These are phyloP conservation scores for Pachypeltis micranthus DNA, from an alignment of 1,140 invertebrate genomes.

Conservation along the genomic window DNA sequence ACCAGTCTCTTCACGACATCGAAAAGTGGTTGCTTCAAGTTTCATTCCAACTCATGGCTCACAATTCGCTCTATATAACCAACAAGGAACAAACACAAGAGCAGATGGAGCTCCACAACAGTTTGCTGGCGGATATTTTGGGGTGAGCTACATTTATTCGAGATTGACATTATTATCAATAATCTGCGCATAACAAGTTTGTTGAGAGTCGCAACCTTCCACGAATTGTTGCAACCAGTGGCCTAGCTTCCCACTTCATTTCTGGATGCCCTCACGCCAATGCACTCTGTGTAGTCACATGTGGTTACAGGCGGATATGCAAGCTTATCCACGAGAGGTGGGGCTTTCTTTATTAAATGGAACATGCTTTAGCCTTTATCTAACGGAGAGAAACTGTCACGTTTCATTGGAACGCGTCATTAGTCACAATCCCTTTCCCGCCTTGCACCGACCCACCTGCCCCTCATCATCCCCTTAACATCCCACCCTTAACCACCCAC, in stretches of 20 bases:
- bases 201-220: neutral
- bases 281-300: too few species aligned
- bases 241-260: neutral
- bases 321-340: too few species aligned
- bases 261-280: too few species aligned
- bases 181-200: neutral
- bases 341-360: too few species aligned
- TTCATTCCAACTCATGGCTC: slow-evolving; percentile 90
- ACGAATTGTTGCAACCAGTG: neutral
- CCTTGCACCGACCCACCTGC: too few species aligned
- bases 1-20: slow-evolving; percentile 78
- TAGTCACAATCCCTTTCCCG: too few species aligned
- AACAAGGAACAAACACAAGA: slow-evolving; percentile 82
- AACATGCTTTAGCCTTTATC: too few species aligned
- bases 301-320: too few species aligned
- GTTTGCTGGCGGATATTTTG: slow-evolving; percentile 68
- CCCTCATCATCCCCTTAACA: too few species aligned
- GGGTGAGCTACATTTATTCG: slow-evolving; percentile 25
- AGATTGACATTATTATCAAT: neutral
- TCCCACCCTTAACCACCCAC: too few species aligned
- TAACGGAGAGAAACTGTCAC: too few species aligned
- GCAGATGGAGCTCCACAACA: slow-evolving; percentile 76
- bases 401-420: too few species aligned
- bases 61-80: slow-evolving; percentile 85
- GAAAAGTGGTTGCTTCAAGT: slow-evolving; percentile 93